These are phyloP conservation scores for Allolobophora icterica DNA, from an alignment of 2,888 invertebrate species.

Conservation along the genomic window DNA sequence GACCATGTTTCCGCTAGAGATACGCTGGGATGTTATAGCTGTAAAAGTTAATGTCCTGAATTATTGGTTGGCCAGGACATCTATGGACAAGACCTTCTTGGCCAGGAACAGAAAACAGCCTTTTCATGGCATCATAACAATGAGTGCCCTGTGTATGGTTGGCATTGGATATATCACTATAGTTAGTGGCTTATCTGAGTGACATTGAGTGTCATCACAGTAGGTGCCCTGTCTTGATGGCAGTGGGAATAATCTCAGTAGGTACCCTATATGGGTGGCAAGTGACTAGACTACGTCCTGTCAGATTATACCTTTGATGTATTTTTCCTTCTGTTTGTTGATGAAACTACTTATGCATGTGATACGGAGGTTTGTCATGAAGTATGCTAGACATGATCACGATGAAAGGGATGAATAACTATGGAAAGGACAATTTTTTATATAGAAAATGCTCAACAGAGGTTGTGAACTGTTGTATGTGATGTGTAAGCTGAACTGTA, in stretches of 20 bases:
- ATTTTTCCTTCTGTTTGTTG: not conserved
- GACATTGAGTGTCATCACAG: not conserved
- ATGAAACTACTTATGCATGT: not conserved
- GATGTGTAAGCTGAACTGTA: not conserved
- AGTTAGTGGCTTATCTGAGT: not conserved
- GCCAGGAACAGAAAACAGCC: no score
- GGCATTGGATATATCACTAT: not conserved
- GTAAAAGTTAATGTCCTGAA: no score
- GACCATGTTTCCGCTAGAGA: no score
- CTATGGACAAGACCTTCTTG: no score
- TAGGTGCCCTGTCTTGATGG: not conserved
- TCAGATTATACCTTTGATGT: not conserved
- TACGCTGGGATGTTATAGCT: no score
- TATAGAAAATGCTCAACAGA: not conserved
- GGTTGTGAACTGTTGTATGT: no score
- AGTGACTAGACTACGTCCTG: not conserved
- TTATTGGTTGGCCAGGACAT: no score
- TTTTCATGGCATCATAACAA: no score
- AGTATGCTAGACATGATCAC: not conserved
- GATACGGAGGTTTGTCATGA: not conserved
- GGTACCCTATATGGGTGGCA: not conserved
- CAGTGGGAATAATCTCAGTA: not conserved
- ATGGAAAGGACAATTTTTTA: not conserved
- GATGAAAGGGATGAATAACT: not conserved
- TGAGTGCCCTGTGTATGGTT: not conserved